phyloP scores from a whole-genome alignment of 2,888 invertebrate species.

The Spisula subtruncata region DNA sequence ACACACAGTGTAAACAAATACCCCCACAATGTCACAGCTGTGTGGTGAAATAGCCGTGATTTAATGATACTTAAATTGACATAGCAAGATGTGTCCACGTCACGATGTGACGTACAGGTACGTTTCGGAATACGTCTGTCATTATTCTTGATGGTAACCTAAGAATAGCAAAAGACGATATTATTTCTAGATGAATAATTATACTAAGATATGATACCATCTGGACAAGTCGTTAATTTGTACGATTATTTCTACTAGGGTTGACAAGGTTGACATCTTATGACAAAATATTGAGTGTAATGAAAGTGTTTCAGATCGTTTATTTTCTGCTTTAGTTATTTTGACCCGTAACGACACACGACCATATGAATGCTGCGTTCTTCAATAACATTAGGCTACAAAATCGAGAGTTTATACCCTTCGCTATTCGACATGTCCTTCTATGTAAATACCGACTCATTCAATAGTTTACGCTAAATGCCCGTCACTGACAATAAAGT shows the following conservation, averaged over 20 bases:
- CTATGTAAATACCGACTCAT: too few species aligned
- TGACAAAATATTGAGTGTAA: background rate
- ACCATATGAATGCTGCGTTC: too few species aligned
- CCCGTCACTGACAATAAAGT: too few species aligned
- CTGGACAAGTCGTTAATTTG: background rate
- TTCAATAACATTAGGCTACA: too few species aligned
- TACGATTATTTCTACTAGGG: background rate
- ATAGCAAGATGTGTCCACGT: constrained; percentile 3
- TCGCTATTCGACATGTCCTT: too few species aligned
- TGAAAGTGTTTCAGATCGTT: background rate
- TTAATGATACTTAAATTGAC: constrained; percentile 2
- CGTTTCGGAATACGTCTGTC: background rate
- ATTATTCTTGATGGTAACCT: background rate
- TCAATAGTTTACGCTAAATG: too few species aligned
- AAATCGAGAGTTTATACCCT: too few species aligned
- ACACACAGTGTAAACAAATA: background rate
- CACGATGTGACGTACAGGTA: background rate
- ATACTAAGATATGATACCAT: background rate
- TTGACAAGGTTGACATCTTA: background rate
- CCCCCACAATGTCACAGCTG: constrained; percentile 7
- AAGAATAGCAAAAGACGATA: background rate
- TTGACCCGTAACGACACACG: background rate
- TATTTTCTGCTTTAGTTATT: background rate
- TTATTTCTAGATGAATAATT: background rate
- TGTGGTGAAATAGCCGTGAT: background rate